These are phyloP conservation scores for Drosophila heteroneura DNA, from an alignment of 2,888 invertebrate genomes.

Conservation along the genomic window DNA sequence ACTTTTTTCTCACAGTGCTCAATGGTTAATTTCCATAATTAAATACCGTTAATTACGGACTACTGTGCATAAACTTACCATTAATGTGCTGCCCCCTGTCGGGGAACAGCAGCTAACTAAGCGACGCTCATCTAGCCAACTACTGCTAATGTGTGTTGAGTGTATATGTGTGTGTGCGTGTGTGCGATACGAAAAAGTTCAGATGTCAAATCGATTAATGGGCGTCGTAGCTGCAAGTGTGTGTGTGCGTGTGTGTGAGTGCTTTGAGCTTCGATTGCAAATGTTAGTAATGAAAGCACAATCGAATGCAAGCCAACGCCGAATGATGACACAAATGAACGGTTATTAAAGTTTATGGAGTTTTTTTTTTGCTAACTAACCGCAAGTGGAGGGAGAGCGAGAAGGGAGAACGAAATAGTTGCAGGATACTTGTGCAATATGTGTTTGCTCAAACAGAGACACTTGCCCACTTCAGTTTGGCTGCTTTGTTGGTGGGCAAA, in stretches of 20 bases:
- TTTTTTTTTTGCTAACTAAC: conserved; percentile 41
- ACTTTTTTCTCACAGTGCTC: conserved; percentile 62
- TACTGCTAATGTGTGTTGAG: neutral
- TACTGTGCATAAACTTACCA: conserved; percentile 44
- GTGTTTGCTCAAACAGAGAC: conserved; percentile 32
- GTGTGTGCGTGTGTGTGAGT: conserved; percentile 1
- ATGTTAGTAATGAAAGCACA: conserved; percentile 45
- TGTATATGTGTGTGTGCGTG: conserved; percentile 4
- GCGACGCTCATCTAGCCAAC: conserved; percentile 4
- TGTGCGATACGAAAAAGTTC: conserved; percentile 55
- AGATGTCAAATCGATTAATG: conserved; percentile 71
- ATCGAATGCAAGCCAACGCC: conserved; percentile 34
- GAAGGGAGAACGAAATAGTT: neutral
- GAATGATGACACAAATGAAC: conserved; percentile 72
- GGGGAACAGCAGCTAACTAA: conserved; percentile 26
- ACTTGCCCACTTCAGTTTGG: conserved; percentile 54
- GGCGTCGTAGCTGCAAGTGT: conserved; percentile 4
- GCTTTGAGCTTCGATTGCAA: conserved; percentile 31
- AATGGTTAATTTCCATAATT: conserved; percentile 79
- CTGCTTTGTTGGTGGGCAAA: conserved; percentile 73
- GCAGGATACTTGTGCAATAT: conserved; percentile 49
- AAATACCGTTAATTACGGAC: conserved; percentile 73
- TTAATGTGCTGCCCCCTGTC: conserved; percentile 36
- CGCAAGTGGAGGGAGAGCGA: conserved; percentile 34
- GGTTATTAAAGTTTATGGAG: conserved; percentile 62